A percentile compares a stretch with the other conserved stretches of the same genome.
phyloP scores from a whole-genome alignment of 2,113 vertebrate species.

The Microtus ochrogaster region DNA sequence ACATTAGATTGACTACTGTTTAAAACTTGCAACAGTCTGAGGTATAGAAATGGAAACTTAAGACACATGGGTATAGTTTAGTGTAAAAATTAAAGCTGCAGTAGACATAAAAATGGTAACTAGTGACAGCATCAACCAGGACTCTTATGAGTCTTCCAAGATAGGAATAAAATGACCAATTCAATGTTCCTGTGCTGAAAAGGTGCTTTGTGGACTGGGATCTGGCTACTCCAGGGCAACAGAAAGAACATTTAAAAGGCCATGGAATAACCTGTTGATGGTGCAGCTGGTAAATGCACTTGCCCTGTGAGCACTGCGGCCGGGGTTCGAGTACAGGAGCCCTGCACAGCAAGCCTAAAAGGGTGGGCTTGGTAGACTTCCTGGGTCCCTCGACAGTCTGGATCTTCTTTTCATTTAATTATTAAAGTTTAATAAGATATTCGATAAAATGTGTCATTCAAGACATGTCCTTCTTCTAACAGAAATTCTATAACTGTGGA shows the following conservation, averaged over 20 bases:
- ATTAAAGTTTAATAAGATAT: neutral
- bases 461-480: constrained; percentile 6
- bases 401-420: neutral
- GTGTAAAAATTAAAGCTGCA: constrained; percentile 34
- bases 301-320: neutral
- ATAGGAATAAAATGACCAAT: neutral
- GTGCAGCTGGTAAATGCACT: neutral
- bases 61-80: neutral
- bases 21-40: constrained; percentile 33
- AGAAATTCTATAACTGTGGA: constrained; percentile 26
- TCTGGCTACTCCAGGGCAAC: neutral
- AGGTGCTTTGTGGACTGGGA: neutral
- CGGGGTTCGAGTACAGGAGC: neutral
- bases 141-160: neutral
- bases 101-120: neutral
- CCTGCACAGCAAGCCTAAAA: neutral
- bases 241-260: constrained; percentile 33
- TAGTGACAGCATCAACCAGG: neutral
- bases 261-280: neutral
- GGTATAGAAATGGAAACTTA: constrained; percentile 17
- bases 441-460: constrained; percentile 12
- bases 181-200: neutral
- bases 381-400: neutral
- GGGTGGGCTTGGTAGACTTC: neutral
- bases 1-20: constrained; percentile 59